phyloP scores from a whole-genome alignment of 1,140 invertebrate genomes.

The Ostrea denselamellosa region DNA sequence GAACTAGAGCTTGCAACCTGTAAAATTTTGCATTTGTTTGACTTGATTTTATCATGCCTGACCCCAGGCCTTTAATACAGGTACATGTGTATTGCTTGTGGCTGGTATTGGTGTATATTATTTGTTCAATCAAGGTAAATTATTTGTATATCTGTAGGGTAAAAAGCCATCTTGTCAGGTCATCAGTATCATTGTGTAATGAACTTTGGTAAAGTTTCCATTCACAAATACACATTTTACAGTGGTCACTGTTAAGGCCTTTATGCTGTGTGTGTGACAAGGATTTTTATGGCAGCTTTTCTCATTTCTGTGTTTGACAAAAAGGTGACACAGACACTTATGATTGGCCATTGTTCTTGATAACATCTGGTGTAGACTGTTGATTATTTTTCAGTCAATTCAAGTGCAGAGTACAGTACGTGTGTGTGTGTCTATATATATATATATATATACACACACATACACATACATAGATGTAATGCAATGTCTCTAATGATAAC shows the following conservation, averaged over 20 bases:
- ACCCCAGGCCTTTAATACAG: background rate
- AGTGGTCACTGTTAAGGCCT: background rate
- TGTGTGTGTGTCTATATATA: background rate
- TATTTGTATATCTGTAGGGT: slow-evolving; percentile 24
- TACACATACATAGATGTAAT: background rate
- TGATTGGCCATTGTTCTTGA: background rate
- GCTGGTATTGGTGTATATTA: background rate
- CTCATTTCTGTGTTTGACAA: slow-evolving; percentile 5
- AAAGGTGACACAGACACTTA: background rate
- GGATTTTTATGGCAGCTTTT: background rate
- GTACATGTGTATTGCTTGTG: background rate
- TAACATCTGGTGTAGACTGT: background rate
- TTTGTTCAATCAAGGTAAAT: slow-evolving; percentile 19
- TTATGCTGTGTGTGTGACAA: slow-evolving; percentile 14
- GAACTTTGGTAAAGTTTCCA: slow-evolving; percentile 1
- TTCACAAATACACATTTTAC: slow-evolving; percentile 18
- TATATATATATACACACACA: background rate
- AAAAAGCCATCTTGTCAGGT: background rate
- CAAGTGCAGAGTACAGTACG: background rate
- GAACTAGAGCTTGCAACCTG: background rate
- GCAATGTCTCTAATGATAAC: background rate
- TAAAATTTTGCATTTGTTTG: background rate
- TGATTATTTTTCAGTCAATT: background rate
- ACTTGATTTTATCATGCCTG: background rate
- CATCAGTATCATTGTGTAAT: background rate